These are phyloP conservation scores for Callyntrura guangdongensis DNA, from an alignment of 2,888 invertebrate genomes.

Conservation along the genomic window DNA sequence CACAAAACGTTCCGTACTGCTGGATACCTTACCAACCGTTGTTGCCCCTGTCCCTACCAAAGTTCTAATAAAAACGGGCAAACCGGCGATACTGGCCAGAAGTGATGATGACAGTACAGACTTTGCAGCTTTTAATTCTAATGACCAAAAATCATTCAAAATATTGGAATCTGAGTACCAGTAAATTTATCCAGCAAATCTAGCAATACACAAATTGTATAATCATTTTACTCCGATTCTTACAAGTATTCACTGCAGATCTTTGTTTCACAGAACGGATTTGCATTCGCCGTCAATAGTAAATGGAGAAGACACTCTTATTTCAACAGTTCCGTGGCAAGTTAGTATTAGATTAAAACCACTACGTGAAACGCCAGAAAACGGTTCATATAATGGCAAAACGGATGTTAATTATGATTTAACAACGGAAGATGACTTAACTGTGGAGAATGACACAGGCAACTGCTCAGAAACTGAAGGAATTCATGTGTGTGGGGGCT, in stretches of 20 bases:
- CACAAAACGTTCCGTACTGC: constrained; percentile 53
- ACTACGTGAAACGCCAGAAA: background rate
- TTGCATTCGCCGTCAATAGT: constrained; percentile 76
- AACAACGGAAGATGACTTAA: constrained; percentile 50
- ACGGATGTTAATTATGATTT: constrained; percentile 1
- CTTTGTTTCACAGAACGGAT: too few relatives aligned
- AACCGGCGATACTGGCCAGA: constrained; percentile 37
- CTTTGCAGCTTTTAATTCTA: background rate
- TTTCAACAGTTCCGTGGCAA: constrained; percentile 83
- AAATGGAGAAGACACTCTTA: constrained; percentile 81
- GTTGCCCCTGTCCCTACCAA: constrained; percentile 55
- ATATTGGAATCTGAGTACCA: constrained; percentile 50
- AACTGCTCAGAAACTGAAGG: constrained; percentile 82
- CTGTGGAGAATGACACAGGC: constrained; percentile 47
- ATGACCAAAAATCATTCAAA: constrained; percentile 44
- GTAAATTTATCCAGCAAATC: background rate
- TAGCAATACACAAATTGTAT: too few relatives aligned
- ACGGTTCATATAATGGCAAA: background rate
- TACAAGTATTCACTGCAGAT: too few relatives aligned
- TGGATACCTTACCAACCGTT: background rate
- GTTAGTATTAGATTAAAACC: constrained; percentile 79
- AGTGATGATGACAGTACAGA: background rate
- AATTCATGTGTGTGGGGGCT: constrained; percentile 82
- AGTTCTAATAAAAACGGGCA: constrained; percentile 71
- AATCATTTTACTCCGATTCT: too few relatives aligned